These are phyloP conservation scores for Poeciliopsis retropinna DNA, from an alignment of 2,113 vertebrate genomes.

Conservation along the genomic window DNA sequence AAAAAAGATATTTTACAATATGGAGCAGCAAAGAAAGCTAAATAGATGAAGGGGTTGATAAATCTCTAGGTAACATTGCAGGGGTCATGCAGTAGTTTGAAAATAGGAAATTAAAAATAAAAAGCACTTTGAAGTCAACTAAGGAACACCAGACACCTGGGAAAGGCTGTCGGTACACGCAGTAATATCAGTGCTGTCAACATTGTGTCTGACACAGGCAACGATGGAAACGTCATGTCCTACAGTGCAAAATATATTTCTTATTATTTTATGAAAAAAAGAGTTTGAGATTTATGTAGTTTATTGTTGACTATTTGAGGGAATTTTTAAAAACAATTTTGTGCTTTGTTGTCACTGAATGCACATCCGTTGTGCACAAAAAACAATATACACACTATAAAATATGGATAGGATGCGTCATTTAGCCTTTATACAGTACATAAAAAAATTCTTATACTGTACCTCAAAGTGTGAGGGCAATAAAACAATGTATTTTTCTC, in stretches of 20 bases:
- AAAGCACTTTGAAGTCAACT: constrained; percentile 12
- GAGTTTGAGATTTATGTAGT: neutral
- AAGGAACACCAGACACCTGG: constrained; percentile 16
- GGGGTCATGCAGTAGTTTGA: constrained; percentile 7
- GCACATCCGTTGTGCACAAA: no score
- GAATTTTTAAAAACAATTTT: neutral
- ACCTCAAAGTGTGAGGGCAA: neutral
- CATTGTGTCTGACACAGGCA: constrained; percentile 3
- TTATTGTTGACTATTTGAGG: neutral
- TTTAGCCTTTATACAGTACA: neutral
- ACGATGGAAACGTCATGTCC: constrained; percentile 1
- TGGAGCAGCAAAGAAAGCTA: constrained; percentile 4
- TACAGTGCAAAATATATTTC: neutral
- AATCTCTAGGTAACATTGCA: constrained; percentile 1
- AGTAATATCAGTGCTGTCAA: constrained; percentile 10
- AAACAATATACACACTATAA: no score
- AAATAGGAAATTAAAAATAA: constrained; percentile 19
- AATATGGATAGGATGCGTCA: neutral
- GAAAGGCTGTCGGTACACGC: constrained; percentile 19
- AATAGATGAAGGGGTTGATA: constrained; percentile 10
- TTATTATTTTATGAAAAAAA: neutral
- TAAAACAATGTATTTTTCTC: neutral
- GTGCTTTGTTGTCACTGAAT: neutral
- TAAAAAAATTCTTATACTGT: neutral
- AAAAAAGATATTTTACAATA: neutral